A percentile compares a stretch with the other conserved stretches of the same genome.
These are phyloP conservation scores for Adela reaumurella DNA, from an alignment of 2,888 invertebrate genomes.

Conservation along the genomic window DNA sequence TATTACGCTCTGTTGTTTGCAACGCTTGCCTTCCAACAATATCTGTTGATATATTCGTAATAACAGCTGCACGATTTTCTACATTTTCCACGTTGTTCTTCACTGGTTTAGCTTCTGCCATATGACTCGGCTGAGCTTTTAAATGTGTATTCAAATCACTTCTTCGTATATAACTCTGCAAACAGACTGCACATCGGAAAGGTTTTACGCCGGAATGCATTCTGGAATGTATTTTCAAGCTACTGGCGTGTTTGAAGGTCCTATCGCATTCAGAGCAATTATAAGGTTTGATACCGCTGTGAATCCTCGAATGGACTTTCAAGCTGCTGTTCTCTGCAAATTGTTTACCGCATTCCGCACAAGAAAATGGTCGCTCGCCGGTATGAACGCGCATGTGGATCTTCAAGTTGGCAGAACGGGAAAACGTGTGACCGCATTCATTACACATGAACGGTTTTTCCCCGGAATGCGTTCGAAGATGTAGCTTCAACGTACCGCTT, in stretches of 20 bases:
- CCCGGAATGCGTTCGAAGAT: neutral
- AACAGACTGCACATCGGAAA: neutral
- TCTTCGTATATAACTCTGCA: neutral
- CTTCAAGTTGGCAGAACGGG: slow-evolving; percentile 4
- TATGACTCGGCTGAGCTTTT: neutral
- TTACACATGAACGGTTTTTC: slow-evolving; percentile 11
- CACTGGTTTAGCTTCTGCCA: neutral
- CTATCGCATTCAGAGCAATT: neutral
- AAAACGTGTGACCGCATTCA: slow-evolving; percentile 7
- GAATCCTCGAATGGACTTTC: neutral
- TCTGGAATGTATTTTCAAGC: neutral
- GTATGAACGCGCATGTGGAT: slow-evolving; percentile 1
- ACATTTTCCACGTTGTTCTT: too few species aligned
- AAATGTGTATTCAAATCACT: neutral
- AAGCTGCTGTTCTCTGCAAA: neutral
- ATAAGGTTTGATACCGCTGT: neutral
- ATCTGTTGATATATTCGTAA: too few species aligned
- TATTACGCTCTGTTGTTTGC: too few species aligned
- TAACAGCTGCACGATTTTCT: too few species aligned
- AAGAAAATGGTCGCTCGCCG: neutral
- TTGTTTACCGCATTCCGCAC: neutral
- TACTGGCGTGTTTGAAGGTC: neutral
- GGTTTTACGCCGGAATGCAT: neutral
- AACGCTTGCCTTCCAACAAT: too few species aligned
- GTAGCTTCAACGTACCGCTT: neutral